Percentiles rank a stretch among this genome's conserved stretches.
Conservation (phyloP, 2,797 vertebrate genomes). For the Danio tinwini region DNA sequence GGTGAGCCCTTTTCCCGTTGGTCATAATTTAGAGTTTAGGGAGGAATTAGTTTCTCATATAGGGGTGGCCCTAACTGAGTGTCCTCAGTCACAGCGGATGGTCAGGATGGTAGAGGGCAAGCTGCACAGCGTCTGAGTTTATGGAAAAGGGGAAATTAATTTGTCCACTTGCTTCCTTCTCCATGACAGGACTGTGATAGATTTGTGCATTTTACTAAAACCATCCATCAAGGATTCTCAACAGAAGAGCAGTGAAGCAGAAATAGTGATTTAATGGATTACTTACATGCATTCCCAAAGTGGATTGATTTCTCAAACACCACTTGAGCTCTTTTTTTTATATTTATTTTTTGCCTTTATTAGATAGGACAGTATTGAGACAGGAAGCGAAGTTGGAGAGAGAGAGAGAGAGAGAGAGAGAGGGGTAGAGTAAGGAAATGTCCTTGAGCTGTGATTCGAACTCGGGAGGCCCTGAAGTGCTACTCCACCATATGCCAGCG, state of each 20-base stretch:
- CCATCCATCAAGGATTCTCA: slow-evolving; percentile 5
- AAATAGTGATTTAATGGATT: slow-evolving; percentile 39
- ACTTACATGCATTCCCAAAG: slow-evolving; percentile 4
- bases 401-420: no score
- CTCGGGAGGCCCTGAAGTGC: no score
- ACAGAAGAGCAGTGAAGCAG: slow-evolving; percentile 2
- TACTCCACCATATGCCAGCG: no score
- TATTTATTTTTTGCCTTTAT: no score
- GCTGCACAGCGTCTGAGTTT: slow-evolving; percentile 20
- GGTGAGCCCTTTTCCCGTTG: slow-evolving; percentile 6
- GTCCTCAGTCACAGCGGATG: background rate
- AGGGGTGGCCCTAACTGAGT: slow-evolving; percentile 2
- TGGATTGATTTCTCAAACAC: slow-evolving; percentile 8
- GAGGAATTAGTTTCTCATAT: slow-evolving; percentile 12
- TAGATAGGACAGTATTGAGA: no score
- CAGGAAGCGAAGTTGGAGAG: no score
- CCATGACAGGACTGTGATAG: slow-evolving; percentile 25
- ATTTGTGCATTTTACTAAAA: slow-evolving; percentile 44
- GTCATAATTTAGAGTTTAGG: slow-evolving; percentile 44
- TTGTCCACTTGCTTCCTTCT: slow-evolving; percentile 32
- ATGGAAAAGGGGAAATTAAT: slow-evolving; percentile 29
- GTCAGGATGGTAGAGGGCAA: background rate
- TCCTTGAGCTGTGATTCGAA: no score
- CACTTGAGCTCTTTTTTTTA: slow-evolving; percentile 3
- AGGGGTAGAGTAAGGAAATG: no score